Conservation (phyloP, 2,113 vertebrate genomes). For the Ophthalmolycus amberensis region DNA sequence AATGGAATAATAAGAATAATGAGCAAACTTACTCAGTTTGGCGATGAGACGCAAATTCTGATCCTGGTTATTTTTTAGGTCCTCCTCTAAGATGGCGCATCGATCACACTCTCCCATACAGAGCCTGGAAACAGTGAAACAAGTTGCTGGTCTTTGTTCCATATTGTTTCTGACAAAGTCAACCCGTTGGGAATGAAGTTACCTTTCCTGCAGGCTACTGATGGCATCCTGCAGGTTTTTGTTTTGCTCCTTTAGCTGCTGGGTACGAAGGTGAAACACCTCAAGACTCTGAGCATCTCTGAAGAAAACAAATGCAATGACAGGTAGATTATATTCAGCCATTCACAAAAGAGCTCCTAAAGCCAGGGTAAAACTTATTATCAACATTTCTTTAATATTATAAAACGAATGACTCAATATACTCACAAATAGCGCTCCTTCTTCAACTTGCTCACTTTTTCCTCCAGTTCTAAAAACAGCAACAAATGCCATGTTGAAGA, state of each 20-base stretch:
- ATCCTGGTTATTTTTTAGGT: slow-evolving; percentile 87
- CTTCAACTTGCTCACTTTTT: slow-evolving; percentile 94
- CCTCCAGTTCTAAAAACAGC: slow-evolving; percentile 86
- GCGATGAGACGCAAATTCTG: slow-evolving; percentile 87
- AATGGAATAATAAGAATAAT: not conserved
- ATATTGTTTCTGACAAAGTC: not conserved
- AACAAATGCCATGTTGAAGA: not conserved
- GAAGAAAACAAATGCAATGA: slow-evolving; percentile 50
- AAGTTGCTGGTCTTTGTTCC: not conserved
- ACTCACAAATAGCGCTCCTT: slow-evolving; percentile 97
- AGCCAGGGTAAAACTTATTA: not conserved
- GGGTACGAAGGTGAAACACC: slow-evolving; percentile 93
- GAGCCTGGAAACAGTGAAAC: slow-evolving; percentile 80
- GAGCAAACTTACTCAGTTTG: slow-evolving; percentile 89
- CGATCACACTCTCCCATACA: slow-evolving; percentile 88
- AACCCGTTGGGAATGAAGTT: not conserved
- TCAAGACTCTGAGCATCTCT: slow-evolving; percentile 96
- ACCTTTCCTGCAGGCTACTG: slow-evolving; percentile 92
- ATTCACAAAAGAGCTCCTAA: not conserved
- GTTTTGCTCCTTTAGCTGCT: slow-evolving; percentile 93
- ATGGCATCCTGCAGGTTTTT: slow-evolving; percentile 91
- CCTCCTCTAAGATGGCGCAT: slow-evolving; percentile 89
- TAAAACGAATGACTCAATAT: slow-evolving; percentile 11
- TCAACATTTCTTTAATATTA: not conserved
- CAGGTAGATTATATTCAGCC: not conserved